Conservation (phyloP, 2,888 invertebrate species). For the Mythimna impura region DNA sequence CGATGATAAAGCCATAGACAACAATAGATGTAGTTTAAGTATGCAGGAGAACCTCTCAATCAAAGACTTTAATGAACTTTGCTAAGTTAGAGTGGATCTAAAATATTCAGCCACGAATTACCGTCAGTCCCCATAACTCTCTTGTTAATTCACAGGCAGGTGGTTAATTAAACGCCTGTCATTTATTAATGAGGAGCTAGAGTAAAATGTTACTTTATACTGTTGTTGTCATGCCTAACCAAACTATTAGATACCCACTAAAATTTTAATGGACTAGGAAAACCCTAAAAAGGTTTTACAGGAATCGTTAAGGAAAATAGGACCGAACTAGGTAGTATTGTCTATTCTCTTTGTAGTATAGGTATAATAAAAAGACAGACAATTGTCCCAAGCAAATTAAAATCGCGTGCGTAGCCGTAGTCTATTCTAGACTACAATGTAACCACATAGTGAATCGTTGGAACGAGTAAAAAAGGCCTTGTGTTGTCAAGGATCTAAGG, state of each 20-base stretch:
- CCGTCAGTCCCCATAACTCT: conserved; percentile 74
- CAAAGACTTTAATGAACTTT: conserved; percentile 86
- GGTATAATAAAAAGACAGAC: conserved; percentile 2
- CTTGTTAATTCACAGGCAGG: conserved; percentile 61
- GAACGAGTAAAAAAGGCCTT: conserved; percentile 49
- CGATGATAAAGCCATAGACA: conserved; percentile 13
- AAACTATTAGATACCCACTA: background rate
- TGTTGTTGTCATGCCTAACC: conserved; percentile 9
- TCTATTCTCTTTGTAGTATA: conserved; percentile 9
- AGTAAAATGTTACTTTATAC: conserved; percentile 36
- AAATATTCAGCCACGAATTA: conserved; percentile 87
- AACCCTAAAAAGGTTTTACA: background rate
- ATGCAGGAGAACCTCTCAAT: conserved; percentile 76
- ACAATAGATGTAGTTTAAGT: conserved; percentile 29
- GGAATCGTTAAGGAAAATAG: background rate
- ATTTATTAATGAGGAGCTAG: conserved; percentile 48
- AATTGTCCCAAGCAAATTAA: conserved; percentile 20
- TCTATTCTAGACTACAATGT: conserved; percentile 16
- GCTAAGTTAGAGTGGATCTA: conserved; percentile 87
- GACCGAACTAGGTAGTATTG: background rate
- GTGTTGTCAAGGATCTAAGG: conserved; percentile 53
- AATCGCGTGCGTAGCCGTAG: conserved; percentile 28
- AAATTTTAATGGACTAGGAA: conserved; percentile 21
- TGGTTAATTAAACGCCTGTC: conserved; percentile 62
- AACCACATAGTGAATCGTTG: conserved; percentile 29